phyloP scores from a whole-genome alignment of 2,888 invertebrate species.

The Lypha dubia region DNA sequence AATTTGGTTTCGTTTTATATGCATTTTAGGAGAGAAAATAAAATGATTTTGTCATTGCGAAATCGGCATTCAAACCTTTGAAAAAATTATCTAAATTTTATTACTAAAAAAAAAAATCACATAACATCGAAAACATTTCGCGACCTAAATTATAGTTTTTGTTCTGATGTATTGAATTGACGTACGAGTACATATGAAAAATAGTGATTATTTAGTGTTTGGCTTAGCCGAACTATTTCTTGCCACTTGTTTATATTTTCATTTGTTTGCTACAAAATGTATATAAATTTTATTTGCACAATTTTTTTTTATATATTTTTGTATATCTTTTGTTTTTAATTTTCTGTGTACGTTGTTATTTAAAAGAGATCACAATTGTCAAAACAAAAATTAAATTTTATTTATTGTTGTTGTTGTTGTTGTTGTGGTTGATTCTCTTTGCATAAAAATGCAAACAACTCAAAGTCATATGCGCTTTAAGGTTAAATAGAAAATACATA shows the following conservation, averaged over 20 bases:
- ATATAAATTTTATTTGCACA: slow-evolving; percentile 29
- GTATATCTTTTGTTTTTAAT: slow-evolving; percentile 30
- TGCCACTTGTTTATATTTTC: slow-evolving; percentile 2
- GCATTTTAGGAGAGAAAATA: too few species aligned
- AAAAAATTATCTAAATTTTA: too few species aligned
- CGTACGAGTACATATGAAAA: too few species aligned
- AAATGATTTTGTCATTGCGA: too few species aligned
- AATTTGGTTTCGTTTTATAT: too few species aligned
- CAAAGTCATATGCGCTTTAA: slow-evolving; percentile 20
- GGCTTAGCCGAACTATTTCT: neutral
- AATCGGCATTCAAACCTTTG: too few species aligned
- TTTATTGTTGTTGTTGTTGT: slow-evolving; percentile 25
- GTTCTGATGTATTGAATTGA: too few species aligned
- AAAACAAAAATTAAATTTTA: slow-evolving; percentile 49
- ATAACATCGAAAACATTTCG: too few species aligned
- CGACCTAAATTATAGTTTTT: too few species aligned
- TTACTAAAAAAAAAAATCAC: too few species aligned
- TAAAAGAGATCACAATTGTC: slow-evolving; percentile 40
- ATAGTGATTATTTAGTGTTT: neutral
- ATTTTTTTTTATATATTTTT: slow-evolving; percentile 34
- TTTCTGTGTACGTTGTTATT: slow-evolving; percentile 16
- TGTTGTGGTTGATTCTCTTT: neutral
- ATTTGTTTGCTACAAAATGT: slow-evolving; percentile 17
- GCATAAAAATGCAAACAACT: slow-evolving; percentile 34
- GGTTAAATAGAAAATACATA: slow-evolving; percentile 27